A percentile compares a stretch with the other conserved stretches of the same genome.
phyloP scores from a whole-genome alignment of 1,140 invertebrate species.

The Thaumetopoea pityocampa region DNA sequence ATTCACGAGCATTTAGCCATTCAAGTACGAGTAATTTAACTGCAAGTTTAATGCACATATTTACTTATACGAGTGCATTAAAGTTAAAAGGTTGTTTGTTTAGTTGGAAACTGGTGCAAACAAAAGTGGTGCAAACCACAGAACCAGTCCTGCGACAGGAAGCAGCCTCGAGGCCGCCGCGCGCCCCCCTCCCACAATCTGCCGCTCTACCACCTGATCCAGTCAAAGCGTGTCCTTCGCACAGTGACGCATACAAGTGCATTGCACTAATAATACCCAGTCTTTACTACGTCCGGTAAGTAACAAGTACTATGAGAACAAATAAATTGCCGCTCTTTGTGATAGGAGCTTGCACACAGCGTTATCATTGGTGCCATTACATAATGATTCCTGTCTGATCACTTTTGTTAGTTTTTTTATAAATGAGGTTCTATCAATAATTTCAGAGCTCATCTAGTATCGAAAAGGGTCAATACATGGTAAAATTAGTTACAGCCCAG shows the following conservation, averaged over 20 bases:
- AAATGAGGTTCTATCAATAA: too few species aligned
- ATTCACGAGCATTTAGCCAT: neutral
- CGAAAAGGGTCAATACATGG: too few species aligned
- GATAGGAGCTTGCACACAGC: slow-evolving; percentile 11
- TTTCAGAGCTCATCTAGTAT: too few species aligned
- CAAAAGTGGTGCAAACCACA: slow-evolving; percentile 65
- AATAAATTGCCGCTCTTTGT: slow-evolving; percentile 3
- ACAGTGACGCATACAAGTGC: slow-evolving; percentile 66
- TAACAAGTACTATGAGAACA: slow-evolving; percentile 28
- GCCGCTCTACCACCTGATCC: slow-evolving; percentile 56
- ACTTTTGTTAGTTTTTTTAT: too few species aligned
- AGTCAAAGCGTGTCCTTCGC: slow-evolving; percentile 70
- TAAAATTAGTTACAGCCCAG: slow-evolving; percentile 6
- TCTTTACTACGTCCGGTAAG: slow-evolving; percentile 55
- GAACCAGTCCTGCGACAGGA: slow-evolving; percentile 70
- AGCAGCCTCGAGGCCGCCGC: slow-evolving; percentile 53
- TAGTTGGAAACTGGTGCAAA: slow-evolving; percentile 66
- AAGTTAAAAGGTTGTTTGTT: slow-evolving; percentile 54
- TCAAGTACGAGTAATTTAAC: slow-evolving; percentile 15
- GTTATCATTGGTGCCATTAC: too few species aligned
- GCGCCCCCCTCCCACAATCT: slow-evolving; percentile 21
- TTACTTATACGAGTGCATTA: slow-evolving; percentile 37
- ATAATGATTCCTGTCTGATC: too few species aligned
- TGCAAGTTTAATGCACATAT: slow-evolving; percentile 14
- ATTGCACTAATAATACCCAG: slow-evolving; percentile 62